Evolutionary conservation across 2,888 invertebrate species (phyloP), one percentile per base, ranked within the genome.

Genomic region (Teleogryllus oceanicus): DNA sequence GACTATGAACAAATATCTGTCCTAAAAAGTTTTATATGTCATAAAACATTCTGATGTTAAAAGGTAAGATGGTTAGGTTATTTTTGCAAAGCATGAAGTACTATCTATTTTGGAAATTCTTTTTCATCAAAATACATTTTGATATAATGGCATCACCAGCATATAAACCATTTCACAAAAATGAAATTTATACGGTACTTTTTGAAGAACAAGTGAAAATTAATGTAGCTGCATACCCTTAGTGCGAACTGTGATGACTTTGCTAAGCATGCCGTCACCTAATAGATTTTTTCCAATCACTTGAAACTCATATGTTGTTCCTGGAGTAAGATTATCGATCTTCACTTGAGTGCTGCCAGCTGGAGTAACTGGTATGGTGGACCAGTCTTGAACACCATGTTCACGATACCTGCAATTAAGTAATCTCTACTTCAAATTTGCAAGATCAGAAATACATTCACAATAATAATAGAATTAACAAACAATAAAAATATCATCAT

Each of bases 231-330:
- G 37, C 91, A 90, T 90, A 97, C 97, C 96, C 86, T 95, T 90
- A 80, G 98, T 98, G 86, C 93, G 91, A 84, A 96, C 94, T 81
- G 94, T 94, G 86, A 97, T 94, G 82, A 95, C 92, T 88, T 96
- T 95, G 89, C 97, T 97, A 92, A 95, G 95, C 94, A 97, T 95
- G 82, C 98, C 98, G 86, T 97, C 96, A 82, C 98, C 98, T 80
- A 97, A 92, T 18, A 95, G 93, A 87, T 98, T 98, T 86, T 96
- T 95, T 81, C 98, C 96, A 84, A 97, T 93, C 81, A 98, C 96
- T 90, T 97, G 96, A 88, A 98, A 98, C 88, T 98, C 97, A 88
- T 98, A 98, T 80, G 94, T 93, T 75, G 96, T 96, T 83, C 95
- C 95, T 13, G 97, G 96, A 84, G 93, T 92, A 82, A 98, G 90